Evolutionary conservation across 2,888 invertebrate species (phyloP), one percentile per base, ranked within the genome.

Genomic region (Phengaris arion): DNA sequence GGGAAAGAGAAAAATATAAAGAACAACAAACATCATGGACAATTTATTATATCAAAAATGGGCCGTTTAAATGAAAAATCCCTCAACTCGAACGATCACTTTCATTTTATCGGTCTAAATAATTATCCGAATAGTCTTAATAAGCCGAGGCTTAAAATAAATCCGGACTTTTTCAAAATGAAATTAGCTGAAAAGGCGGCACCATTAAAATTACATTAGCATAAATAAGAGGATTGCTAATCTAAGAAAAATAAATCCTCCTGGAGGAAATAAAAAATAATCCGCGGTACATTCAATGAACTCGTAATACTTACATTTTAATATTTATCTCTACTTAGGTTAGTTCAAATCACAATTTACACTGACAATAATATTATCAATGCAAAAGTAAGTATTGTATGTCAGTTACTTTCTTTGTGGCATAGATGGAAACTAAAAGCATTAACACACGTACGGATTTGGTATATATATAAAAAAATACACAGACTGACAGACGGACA

Each of bases 201-300:
- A 89, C 91, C 93, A 93, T 93, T 93, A 93, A 93, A 93, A 93
- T 92, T 91, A 92, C 93, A 93, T 93, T 93, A 93, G 92, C 93
- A 93, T 93, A 93, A 93, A 93, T 92, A 92, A 92, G 91, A 89
- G 89, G 87, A 90, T 91, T 91, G 93, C 92, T 93, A 93, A 93
- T 93, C 92, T 91, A 85, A 88, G 87, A 89, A 88, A 89, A 92
- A 93, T 93, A 93, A 93, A 93, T 93, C 91, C 91, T 86, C 84
- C 83, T 83, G 76, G 83, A 64, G 84, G 89, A 87, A 91, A 92
- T 91, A 91, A 93, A 72, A 93, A 92, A 92, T 90, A 91, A 92
- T 89, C 89, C 88, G 84, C 80, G 80, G 84, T 85, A 83, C 85
- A 82, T 86, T 88, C 87, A 87, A 88, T 88, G 89, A 88, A 84